These are phyloP conservation scores for Tinea trinotella DNA, from an alignment of 2,888 invertebrate genomes.

Conservation along the genomic window DNA sequence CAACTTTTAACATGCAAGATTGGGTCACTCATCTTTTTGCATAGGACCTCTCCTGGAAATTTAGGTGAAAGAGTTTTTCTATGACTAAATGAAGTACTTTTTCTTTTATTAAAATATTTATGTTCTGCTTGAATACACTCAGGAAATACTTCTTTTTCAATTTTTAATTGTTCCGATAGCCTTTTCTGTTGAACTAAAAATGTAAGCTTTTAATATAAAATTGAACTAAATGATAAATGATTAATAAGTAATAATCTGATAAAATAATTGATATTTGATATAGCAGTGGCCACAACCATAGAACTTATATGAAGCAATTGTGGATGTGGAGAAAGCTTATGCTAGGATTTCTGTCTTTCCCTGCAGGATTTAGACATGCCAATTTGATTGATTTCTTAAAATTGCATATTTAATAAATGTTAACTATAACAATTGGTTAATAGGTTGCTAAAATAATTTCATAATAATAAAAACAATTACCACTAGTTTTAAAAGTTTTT, in stretches of 20 bases:
- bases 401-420: slow-evolving; percentile 6
- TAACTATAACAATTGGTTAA: slow-evolving; percentile 15
- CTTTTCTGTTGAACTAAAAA: not conserved
- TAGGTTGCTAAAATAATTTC: not conserved
- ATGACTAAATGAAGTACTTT: slow-evolving; percentile 28
- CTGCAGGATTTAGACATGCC: no score
- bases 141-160: slow-evolving; percentile 57
- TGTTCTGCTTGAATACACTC: slow-evolving; percentile 54
- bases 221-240: slow-evolving; percentile 19
- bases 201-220: not conserved
- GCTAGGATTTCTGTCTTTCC: no score
- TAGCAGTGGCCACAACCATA: no score
- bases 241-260: no score
- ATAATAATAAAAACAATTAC: slow-evolving; percentile 29
- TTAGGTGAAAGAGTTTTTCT: slow-evolving; percentile 30
- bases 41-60: slow-evolving; percentile 40
- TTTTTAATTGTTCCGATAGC: slow-evolving; percentile 44
- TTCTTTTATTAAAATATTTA: slow-evolving; percentile 55
- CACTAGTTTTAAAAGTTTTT: slow-evolving; percentile 39
- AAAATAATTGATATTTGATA: no score
- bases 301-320: no score
- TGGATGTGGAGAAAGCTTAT: no score
- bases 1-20: slow-evolving; percentile 45
- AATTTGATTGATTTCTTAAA: not conserved
- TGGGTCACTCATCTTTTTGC: slow-evolving; percentile 41